phyloP scores from a whole-genome alignment of 2,113 vertebrate species.

The Phrynocephalus versicolor region DNA sequence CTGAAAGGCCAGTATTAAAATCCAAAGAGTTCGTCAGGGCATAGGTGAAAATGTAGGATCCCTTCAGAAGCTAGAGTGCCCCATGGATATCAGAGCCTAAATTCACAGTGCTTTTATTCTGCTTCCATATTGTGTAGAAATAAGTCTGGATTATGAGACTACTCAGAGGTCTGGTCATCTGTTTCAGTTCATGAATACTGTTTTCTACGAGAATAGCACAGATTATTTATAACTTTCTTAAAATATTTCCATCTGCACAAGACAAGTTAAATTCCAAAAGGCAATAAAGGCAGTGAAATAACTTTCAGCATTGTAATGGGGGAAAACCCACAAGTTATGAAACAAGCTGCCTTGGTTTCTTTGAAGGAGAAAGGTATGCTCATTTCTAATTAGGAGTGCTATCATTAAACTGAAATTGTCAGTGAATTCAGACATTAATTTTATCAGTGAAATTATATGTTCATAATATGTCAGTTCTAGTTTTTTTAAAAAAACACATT shows the following conservation, averaged over 20 bases:
- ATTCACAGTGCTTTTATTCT: neutral
- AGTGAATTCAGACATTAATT: neutral
- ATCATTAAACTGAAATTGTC: too few relatives aligned
- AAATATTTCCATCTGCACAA: neutral
- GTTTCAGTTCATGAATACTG: neutral
- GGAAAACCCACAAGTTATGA: too few relatives aligned
- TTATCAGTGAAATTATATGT: neutral
- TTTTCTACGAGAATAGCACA: neutral
- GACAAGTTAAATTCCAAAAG: neutral
- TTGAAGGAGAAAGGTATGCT: too few relatives aligned
- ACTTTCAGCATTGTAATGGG: too few relatives aligned
- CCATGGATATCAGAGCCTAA: neutral
- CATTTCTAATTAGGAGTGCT: too few relatives aligned
- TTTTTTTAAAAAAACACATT: neutral
- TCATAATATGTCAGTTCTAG: neutral
- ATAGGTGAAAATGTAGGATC: neutral
- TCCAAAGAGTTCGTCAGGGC: neutral
- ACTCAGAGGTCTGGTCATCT: neutral
- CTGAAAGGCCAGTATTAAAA: constrained; percentile 30
- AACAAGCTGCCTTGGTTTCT: too few relatives aligned
- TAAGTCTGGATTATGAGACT: neutral
- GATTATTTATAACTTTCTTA: neutral
- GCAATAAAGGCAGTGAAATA: neutral
- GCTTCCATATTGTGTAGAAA: neutral
- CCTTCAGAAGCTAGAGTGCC: neutral